These are phyloP conservation scores for Barnardius zonarius DNA, from an alignment of 2,113 vertebrate species.

Conservation along the genomic window DNA sequence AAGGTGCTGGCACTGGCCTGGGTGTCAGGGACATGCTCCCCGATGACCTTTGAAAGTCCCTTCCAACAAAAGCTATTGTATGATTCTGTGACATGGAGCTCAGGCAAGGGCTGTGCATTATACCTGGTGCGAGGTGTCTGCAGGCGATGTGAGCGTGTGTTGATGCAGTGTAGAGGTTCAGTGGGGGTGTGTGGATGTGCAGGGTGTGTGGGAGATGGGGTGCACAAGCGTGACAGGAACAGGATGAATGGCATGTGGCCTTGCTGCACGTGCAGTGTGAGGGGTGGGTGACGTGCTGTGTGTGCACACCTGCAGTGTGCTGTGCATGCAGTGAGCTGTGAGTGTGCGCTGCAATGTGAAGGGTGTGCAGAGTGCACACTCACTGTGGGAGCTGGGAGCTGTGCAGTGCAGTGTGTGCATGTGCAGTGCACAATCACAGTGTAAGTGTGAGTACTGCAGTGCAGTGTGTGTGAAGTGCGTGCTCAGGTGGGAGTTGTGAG, in stretches of 20 bases:
- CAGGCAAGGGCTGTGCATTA: rapidly evolving
- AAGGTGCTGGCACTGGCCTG: not conserved
- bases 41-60: not conserved
- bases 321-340: rapidly evolving
- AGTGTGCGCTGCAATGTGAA: rapidly evolving
- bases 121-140: rapidly evolving
- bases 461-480: too few relatives aligned
- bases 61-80: not conserved
- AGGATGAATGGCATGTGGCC: rapidly evolving
- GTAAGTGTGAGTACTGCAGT: too few relatives aligned
- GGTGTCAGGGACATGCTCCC: not conserved
- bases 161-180: not conserved
- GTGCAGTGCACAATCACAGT: rapidly evolving
- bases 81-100: not conserved
- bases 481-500: too few relatives aligned
- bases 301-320: rapidly evolving
- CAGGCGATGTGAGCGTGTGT: rapidly evolving
- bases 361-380: not conserved
- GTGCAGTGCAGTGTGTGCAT: not conserved
- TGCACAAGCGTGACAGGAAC: not conserved
- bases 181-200: rapidly evolving
- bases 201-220: rapidly evolving
- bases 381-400: not conserved
- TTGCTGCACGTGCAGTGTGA: rapidly evolving
- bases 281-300: rapidly evolving